Conservation (phyloP, 2,888 invertebrate species). For the Synergus itoensis region DNA sequence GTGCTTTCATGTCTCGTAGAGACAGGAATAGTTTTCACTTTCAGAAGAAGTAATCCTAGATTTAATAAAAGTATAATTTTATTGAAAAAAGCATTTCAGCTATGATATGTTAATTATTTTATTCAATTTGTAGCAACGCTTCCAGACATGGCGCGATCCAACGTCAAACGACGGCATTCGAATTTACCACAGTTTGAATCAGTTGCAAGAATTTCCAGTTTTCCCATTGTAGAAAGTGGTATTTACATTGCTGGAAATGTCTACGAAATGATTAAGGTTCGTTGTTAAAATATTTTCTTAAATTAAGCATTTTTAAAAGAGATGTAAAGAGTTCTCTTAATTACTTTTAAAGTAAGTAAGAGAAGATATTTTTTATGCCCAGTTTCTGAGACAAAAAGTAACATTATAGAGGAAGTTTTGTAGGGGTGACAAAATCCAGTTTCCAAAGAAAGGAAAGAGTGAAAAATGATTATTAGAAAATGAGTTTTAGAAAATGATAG, state of each 20-base stretch:
- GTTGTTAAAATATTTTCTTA: neutral
- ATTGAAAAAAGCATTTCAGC: neutral
- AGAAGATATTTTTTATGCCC: too few species aligned
- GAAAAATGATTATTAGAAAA: too few species aligned
- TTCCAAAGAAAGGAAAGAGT: too few species aligned
- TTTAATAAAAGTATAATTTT: neutral
- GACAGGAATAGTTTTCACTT: neutral
- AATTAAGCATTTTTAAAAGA: too few species aligned
- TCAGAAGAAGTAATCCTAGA: neutral
- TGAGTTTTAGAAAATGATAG: too few species aligned
- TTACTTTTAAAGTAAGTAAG: too few species aligned
- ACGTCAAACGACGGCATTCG: slow-evolving; percentile 64
- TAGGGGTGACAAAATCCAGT: too few species aligned
- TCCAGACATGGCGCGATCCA: slow-evolving; percentile 65
- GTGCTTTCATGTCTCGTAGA: slow-evolving; percentile 39
- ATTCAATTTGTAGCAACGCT: slow-evolving; percentile 29
- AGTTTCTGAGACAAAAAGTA: too few species aligned
- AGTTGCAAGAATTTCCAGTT: slow-evolving; percentile 86
- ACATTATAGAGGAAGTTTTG: too few species aligned
- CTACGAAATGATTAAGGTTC: slow-evolving; percentile 89
- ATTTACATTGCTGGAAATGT: slow-evolving; percentile 86
- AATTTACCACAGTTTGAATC: slow-evolving; percentile 83
- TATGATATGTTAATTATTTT: neutral
- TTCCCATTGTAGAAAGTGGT: slow-evolving; percentile 91
- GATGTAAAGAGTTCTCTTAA: too few species aligned